Percentiles rank a stretch among this genome's conserved stretches.
Evolutionary conservation across 2,797 vertebrate genomes (phyloP).

Genomic region (Nyctibius grandis): DNA sequence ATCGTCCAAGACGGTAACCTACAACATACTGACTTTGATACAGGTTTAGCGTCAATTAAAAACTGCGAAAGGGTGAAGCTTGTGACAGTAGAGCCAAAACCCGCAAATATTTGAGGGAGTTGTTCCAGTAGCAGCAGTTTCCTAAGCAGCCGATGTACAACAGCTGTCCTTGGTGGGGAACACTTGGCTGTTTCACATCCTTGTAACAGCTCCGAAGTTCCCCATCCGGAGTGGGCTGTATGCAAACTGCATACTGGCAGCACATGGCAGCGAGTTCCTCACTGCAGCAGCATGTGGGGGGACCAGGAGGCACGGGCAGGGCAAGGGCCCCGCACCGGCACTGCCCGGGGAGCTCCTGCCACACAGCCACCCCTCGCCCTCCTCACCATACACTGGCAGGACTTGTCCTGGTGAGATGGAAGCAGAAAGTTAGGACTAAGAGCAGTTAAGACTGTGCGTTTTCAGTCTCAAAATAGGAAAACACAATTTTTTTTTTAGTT

Average conservation of each 20-base stretch:
- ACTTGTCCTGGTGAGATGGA: too few species aligned
- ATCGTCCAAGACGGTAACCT: not conserved
- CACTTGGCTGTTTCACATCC: not conserved
- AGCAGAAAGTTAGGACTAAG: not conserved
- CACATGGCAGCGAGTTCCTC: accelerated
- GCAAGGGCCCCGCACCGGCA: accelerated
- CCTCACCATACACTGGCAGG: accelerated
- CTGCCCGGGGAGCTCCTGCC: accelerated
- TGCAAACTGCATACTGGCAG: accelerated
- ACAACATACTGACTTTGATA: not conserved
- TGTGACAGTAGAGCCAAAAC: not conserved
- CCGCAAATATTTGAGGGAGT: not conserved
- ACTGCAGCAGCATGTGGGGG: not conserved
- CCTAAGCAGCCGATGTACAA: not conserved
- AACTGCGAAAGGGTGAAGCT: not conserved
- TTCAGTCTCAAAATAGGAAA: not conserved
- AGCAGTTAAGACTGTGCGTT: accelerated
- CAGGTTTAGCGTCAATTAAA: not conserved
- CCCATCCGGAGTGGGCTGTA: not conserved
- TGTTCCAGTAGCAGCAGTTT: not conserved
- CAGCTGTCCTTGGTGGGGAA: accelerated
- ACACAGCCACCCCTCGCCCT: not conserved
- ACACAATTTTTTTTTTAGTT: not conserved
- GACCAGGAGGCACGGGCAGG: accelerated
- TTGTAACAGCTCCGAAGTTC: not conserved